Evolutionary conservation across 2,888 invertebrate genomes (phyloP).

Genomic region (Hybos culiciformis): DNA sequence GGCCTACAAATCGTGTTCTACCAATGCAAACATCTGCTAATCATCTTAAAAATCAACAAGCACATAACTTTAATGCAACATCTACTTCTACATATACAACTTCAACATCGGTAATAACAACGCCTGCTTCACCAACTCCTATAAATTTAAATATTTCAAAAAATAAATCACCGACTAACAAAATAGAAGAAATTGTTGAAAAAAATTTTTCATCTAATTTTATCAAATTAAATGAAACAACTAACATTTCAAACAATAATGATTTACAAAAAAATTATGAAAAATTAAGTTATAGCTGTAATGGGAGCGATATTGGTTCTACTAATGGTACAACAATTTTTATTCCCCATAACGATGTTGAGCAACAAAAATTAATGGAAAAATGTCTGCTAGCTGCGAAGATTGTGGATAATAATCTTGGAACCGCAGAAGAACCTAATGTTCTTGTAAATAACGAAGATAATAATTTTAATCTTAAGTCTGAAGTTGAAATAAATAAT

Average conservation of each 20-base stretch:
- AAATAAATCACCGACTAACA: neutral
- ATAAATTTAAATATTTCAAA: too few species aligned
- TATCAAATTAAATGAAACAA: neutral
- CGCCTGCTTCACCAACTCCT: neutral
- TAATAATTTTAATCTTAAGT: neutral
- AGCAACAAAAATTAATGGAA: neutral
- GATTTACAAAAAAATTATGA: neutral
- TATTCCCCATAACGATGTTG: neutral
- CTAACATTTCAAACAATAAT: neutral
- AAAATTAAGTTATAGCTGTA: conserved; percentile 4
- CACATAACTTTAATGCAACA: conserved; percentile 14
- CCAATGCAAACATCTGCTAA: conserved; percentile 60
- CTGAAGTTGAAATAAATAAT: conserved; percentile 10
- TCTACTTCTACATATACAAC: conserved; percentile 3
- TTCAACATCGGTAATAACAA: neutral
- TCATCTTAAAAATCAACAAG: conserved; percentile 6
- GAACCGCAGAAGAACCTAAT: neutral
- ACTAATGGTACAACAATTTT: neutral
- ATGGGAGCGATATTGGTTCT: neutral
- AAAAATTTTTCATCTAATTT: conserved; percentile 7
- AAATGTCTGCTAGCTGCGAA: neutral
- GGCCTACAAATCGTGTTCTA: conserved; percentile 65
- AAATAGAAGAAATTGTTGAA: conserved; percentile 15
- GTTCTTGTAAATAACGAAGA: neutral
- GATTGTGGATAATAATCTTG: neutral